A percentile compares a stretch with the other conserved stretches of the same genome.
phyloP scores from a whole-genome alignment of 2,113 vertebrate species.

The Pseudonaja textilis region DNA sequence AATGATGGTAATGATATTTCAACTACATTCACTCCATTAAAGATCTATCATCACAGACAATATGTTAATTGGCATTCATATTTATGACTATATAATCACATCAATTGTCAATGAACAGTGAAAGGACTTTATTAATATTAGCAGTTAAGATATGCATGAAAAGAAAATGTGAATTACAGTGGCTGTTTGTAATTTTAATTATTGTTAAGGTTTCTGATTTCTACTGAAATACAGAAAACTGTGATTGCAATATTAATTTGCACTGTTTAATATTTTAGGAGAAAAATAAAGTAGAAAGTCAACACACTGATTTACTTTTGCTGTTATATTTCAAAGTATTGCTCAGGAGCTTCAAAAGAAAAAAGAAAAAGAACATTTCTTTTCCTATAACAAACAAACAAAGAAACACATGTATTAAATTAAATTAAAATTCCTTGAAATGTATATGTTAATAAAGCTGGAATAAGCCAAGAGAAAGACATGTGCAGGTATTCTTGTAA shows the following conservation, averaged over 20 bases:
- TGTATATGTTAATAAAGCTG: neutral
- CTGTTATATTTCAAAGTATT: neutral
- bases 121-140: constrained; percentile 45
- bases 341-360: neutral
- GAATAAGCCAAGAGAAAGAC: neutral
- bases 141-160: constrained; percentile 42
- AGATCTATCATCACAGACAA: constrained; percentile 26
- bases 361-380: neutral
- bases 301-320: too few species aligned
- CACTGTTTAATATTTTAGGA: constrained; percentile 22
- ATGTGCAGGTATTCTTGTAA: neutral
- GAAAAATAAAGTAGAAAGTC: neutral
- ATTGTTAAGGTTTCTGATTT: constrained; percentile 46
- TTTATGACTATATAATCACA: constrained; percentile 46
- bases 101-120: constrained; percentile 31
- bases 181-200: constrained; percentile 44
- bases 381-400: neutral
- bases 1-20: constrained; percentile 29
- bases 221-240: constrained; percentile 45
- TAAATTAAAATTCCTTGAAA: neutral
- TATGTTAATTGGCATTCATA: constrained; percentile 47
- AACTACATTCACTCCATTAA: constrained; percentile 17
- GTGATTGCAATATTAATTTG: constrained; percentile 33
- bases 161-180: constrained; percentile 47
- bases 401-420: neutral